These are phyloP conservation scores for Caiman crocodilus DNA, from an alignment of 2,797 vertebrate genomes.

Conservation along the genomic window DNA sequence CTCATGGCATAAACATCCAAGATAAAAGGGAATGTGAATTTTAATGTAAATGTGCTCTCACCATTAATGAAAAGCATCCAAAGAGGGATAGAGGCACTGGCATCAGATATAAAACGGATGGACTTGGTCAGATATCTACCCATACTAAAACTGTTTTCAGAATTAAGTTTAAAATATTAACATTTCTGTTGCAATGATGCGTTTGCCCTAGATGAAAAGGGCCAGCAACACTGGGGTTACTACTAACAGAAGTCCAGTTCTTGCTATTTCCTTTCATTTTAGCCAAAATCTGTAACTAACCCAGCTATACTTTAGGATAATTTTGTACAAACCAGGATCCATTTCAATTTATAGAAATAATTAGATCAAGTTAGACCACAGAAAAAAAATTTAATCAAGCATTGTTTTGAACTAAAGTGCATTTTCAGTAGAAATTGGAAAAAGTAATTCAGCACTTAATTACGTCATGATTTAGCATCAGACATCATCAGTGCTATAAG, in stretches of 20 bases:
- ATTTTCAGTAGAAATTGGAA: conserved; percentile 83
- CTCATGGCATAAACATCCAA: background rate
- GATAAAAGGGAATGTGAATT: background rate
- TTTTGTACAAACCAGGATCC: conserved; percentile 78
- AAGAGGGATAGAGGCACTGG: background rate
- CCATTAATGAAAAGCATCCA: background rate
- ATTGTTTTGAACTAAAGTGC: conserved; percentile 84
- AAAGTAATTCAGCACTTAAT: conserved; percentile 76
- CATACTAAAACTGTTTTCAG: background rate
- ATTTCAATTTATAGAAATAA: conserved; percentile 85
- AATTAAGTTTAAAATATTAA: background rate
- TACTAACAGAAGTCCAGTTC: background rate
- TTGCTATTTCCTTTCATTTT: conserved; percentile 35
- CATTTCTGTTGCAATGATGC: background rate
- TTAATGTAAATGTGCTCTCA: background rate
- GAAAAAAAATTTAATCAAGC: conserved; percentile 62
- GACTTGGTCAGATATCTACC: background rate
- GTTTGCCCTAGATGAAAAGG: background rate
- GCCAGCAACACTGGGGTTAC: conserved; percentile 40
- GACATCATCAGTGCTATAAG: conserved; percentile 34
- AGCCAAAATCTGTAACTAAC: conserved; percentile 70
- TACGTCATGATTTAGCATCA: conserved; percentile 70
- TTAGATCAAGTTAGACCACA: conserved; percentile 82
- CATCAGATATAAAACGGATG: background rate
- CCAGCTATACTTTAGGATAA: conserved; percentile 78